Base-by-base conservation (phyloP, 2,113 vertebrate species). In the Osmerus mordax region DNA sequence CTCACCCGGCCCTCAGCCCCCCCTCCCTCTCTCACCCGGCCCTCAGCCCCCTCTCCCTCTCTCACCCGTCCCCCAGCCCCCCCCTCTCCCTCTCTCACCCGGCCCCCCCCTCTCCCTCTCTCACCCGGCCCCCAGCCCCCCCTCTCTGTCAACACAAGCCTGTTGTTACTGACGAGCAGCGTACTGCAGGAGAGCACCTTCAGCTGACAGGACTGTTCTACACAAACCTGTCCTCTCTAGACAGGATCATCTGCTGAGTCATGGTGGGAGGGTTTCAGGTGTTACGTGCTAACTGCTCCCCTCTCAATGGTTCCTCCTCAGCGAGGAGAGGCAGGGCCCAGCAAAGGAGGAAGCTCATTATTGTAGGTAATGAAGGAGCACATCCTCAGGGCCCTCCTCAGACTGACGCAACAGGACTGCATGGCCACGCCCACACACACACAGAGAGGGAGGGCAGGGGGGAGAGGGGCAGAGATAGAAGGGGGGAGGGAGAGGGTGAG, bases 301-400 rank as follows among this genome's bases (percentile, higher is more conserved):
- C 25, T 28, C 25, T 28, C 25, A 28, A 28, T 28, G 25, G 25
- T 3, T 67, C 77, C 72, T 80, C 76, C 36, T 58, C 71, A 65
- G 59, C 68, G 41, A n/a, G 16, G 78, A 79, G 75, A 81, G 63
- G 72, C 75, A 54, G 19, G 70, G 75, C 81, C 79, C 80, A 87
- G 87, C 86, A 87, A 87, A 89, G 71, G 77, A 14, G 53, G 55
- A 80, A 88, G 82, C 78, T 86, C 78, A 91, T 92, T 90, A 89
- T 80, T 78, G 85, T 74, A 83, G 79, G 79, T 88, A 89, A 91
- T 91, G 84, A 90, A 83, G 81, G 79, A 19, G 53, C 29, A 69
- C 80, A 65, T 89, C 90, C 86, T 4, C 80, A 80, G 88, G 88
- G 82, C 70, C 63, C 13, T 18, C 0, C 18, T 71, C 60, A 54